A percentile compares a stretch with the other conserved stretches of the same genome.
phyloP scores from a whole-genome alignment of 2,113 vertebrate genomes.

The Pterocles burchelli region DNA sequence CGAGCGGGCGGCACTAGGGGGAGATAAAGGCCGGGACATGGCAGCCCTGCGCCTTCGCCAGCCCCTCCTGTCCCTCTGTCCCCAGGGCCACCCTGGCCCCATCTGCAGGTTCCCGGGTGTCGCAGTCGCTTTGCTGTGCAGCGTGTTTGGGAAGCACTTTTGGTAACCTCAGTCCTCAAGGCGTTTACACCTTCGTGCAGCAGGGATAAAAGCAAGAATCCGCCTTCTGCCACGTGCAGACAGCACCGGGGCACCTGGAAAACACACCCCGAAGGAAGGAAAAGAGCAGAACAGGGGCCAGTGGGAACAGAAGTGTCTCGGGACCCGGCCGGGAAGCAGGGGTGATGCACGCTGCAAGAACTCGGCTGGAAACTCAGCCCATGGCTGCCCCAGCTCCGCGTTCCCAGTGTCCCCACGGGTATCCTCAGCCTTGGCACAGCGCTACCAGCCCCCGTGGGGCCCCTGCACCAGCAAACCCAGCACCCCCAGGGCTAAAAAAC shows the following conservation, averaged over 20 bases:
- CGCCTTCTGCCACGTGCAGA: rapidly evolving
- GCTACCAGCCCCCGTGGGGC: background rate
- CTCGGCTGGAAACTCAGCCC: background rate
- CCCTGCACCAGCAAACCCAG: background rate
- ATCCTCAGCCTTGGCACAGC: rapidly evolving
- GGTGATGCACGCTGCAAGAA: background rate
- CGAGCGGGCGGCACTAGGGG: slow-evolving; percentile 1
- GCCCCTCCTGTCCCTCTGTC: background rate
- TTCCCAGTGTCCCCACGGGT: rapidly evolving
- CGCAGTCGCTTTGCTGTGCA: background rate
- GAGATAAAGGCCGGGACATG: slow-evolving; percentile 54
- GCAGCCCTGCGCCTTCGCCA: rapidly evolving
- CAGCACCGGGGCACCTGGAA: background rate
- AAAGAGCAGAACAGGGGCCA: background rate
- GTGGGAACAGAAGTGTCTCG: background rate
- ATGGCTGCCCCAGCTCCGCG: rapidly evolving
- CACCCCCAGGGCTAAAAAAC: background rate
- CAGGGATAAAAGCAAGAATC: background rate
- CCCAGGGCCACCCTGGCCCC: background rate
- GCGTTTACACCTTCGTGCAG: background rate
- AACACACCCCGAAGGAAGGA: background rate
- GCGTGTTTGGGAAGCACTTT: background rate
- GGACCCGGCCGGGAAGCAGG: background rate
- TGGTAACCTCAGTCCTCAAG: rapidly evolving
- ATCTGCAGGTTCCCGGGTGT: rapidly evolving